These are phyloP conservation scores for Neostethus bicornis DNA, from an alignment of 2,797 vertebrate genomes.

Conservation along the genomic window DNA sequence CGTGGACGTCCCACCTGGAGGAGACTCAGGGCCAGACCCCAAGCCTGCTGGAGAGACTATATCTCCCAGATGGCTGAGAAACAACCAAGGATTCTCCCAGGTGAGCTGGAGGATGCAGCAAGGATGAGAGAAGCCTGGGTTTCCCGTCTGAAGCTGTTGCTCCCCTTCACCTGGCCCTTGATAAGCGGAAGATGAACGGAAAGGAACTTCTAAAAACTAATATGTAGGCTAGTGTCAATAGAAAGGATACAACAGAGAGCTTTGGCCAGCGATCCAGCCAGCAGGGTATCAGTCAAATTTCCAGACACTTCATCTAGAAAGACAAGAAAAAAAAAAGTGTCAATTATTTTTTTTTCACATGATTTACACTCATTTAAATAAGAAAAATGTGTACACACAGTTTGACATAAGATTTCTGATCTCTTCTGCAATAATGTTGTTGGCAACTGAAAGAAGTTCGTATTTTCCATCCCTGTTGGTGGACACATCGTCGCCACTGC, in stretches of 20 bases:
- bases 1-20: too few species aligned
- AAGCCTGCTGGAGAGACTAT: too few species aligned
- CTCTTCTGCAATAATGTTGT: constrained; percentile 89
- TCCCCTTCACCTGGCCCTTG: too few species aligned
- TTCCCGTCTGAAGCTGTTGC: too few species aligned
- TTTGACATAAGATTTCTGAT: constrained; percentile 90
- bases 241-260: constrained; percentile 98
- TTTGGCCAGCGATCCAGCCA: constrained; percentile 94
- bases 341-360: neutral
- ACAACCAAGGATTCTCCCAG: too few species aligned
- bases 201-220: too few species aligned
- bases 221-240: too few species aligned
- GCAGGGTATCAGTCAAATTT: constrained; percentile 89
- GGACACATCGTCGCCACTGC: constrained; percentile 75
- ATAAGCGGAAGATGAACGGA: too few species aligned
- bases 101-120: too few species aligned
- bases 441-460: constrained; percentile 88
- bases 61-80: too few species aligned
- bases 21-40: too few species aligned
- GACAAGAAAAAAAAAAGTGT: neutral
- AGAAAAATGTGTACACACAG: constrained; percentile 74
- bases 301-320: constrained; percentile 87
- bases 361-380: neutral
- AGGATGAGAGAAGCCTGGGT: too few species aligned
- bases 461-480: constrained; percentile 94